Conservation (phyloP, 2,113 vertebrate genomes). For the Cyanoramphus novaezelandiae region DNA sequence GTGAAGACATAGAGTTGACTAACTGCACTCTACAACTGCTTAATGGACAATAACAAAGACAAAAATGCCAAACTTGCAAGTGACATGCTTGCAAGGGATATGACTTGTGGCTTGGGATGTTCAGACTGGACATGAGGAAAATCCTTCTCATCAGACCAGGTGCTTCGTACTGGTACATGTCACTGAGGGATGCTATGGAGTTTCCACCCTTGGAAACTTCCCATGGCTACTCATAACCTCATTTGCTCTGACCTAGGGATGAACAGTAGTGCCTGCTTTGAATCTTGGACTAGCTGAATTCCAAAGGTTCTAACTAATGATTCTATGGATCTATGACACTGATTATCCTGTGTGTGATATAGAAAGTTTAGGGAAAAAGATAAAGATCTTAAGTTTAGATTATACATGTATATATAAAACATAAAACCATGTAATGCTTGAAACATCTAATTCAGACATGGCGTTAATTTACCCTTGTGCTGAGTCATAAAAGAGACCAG, state of each 20-base stretch:
- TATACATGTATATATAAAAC: background rate
- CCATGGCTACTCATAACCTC: rapidly evolving
- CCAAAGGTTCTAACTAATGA: background rate
- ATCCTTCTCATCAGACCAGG: rapidly evolving
- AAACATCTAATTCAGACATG: background rate
- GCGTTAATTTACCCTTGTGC: background rate
- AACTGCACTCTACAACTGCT: background rate
- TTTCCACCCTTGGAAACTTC: rapidly evolving
- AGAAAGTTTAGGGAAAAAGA: background rate
- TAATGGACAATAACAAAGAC: rapidly evolving
- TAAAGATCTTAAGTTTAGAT: background rate
- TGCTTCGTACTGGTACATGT: background rate
- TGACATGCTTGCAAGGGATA: rapidly evolving
- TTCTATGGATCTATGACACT: background rate
- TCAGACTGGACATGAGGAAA: background rate
- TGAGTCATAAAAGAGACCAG: background rate
- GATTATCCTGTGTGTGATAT: background rate
- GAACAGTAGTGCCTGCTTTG: background rate
- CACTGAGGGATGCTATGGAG: background rate
- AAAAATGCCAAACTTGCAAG: background rate
- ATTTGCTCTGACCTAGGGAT: background rate
- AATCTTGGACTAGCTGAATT: background rate
- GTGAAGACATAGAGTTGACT: background rate
- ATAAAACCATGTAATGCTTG: background rate
- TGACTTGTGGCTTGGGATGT: background rate